Evolutionary conservation across 2,888 invertebrate species (phyloP), one percentile per base, ranked within the genome.

Genomic region (Macrostomum cliftonense): DNA sequence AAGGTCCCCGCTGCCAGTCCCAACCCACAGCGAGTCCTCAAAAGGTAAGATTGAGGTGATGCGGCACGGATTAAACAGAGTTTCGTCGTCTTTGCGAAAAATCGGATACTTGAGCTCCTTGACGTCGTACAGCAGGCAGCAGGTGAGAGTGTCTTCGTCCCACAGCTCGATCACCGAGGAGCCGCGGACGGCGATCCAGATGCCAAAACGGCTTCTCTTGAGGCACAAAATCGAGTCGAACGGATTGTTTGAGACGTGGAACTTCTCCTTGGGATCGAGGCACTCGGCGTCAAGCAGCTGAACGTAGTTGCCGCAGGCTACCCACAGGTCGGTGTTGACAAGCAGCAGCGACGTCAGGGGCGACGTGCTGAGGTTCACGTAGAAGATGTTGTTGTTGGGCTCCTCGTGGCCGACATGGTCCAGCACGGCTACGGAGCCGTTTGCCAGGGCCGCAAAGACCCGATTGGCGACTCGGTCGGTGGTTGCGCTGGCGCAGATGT

Each of bases 111-210:
- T 56, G 51, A 63, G 62, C 36, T 61, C 63, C 37, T 66, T 58
- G 14, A 73, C 69, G 56, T 75, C 74, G 58, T 68, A 75, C 46
- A 74, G 60, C 57, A 74, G 63, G 45, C 65, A 64, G 57, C 74
- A 74, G 37, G 64, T 65, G n/a, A 70, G 59, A 1, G 58, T 57
- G 17, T 60, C 52, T 1, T 66, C 63, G 52, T 71, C 70, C 74
- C 75, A 75, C 37, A 75, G 61, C 57, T 75, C 73, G 46, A 75
- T 54, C 16, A 74, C 62, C n/a, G 72, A 71, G 0, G 74, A 73
- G 16, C 74, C 73, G 37, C 71, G 62, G n/a, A 74, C 62, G 2
- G 70, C 62, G 20, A 74, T 59, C 69, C 73, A 74, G 37, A 74
- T 65, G 9, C 74, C 74, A 47, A 63, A 60, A 1, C 63, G 58